phyloP scores from a whole-genome alignment of 1,140 invertebrate species.

The Drosophila auraria region DNA sequence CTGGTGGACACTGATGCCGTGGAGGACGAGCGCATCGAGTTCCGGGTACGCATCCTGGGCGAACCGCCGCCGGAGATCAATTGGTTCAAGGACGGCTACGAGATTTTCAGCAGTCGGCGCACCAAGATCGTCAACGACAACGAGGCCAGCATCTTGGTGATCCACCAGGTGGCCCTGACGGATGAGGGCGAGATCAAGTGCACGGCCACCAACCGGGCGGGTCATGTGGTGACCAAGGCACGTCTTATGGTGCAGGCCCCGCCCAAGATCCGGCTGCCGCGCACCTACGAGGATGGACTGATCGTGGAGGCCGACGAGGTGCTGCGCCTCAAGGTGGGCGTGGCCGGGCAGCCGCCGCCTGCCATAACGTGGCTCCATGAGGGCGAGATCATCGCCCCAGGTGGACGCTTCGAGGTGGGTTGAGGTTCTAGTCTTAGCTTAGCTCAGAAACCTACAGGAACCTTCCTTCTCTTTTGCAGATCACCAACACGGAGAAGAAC shows the following conservation, averaged over 20 bases:
- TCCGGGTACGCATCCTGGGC: conserved; percentile 92
- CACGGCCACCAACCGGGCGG: conserved; percentile 92
- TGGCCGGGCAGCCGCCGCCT: conserved; percentile 94
- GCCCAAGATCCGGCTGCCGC: conserved; percentile 91
- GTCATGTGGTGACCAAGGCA: conserved; percentile 91
- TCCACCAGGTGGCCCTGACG: conserved; percentile 91
- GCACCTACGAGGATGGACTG: conserved; percentile 94
- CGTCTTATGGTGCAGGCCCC: conserved; percentile 91
- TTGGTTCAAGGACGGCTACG: conserved; percentile 97
- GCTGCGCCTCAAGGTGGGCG: conserved; percentile 94
- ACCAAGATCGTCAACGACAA: conserved; percentile 92
- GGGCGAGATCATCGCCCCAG: conserved; percentile 88
- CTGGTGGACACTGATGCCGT: conserved; percentile 89
- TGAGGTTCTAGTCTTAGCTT: no score
- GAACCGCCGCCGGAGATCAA: conserved; percentile 93
- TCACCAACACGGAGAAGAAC: conserved; percentile 89
- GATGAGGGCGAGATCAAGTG: conserved; percentile 96
- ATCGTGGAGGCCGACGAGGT: conserved; percentile 95
- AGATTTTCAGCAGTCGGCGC: conserved; percentile 92
- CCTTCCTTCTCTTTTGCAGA: conserved; percentile 39
- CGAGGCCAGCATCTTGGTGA: conserved; percentile 91
- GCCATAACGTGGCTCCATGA: conserved; percentile 94
- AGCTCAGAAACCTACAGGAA: no score
- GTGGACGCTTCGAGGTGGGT: conserved; percentile 87
- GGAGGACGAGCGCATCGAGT: conserved; percentile 93